phyloP scores from a whole-genome alignment of 2,797 vertebrate species.

The Menidia menidia region DNA sequence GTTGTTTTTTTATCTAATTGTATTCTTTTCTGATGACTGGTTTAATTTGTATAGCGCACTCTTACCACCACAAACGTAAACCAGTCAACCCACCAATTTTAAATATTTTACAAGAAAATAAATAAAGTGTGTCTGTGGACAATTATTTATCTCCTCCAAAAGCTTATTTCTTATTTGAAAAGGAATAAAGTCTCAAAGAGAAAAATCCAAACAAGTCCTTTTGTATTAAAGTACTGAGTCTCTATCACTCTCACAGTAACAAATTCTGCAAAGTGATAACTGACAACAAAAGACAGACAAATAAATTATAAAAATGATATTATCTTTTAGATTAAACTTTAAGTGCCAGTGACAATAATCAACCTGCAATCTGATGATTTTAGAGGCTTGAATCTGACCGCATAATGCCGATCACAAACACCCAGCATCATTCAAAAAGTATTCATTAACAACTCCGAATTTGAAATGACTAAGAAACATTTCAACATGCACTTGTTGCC shows the following conservation, averaged over 20 bases:
- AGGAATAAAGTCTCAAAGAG: too few relatives aligned
- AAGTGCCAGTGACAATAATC: neutral
- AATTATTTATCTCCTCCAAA: too few relatives aligned
- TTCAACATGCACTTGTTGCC: neutral
- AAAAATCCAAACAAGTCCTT: neutral
- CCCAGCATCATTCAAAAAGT: neutral
- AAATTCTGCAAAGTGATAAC: neutral
- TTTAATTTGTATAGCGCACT: too few relatives aligned
- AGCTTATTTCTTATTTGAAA: too few relatives aligned
- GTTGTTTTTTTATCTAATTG: too few relatives aligned
- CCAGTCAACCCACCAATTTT: too few relatives aligned
- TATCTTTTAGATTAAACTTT: neutral
- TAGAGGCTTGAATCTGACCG: neutral
- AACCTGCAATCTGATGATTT: slow-evolving; percentile 1
- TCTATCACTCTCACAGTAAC: neutral
- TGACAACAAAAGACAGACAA: neutral
- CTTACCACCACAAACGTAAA: too few relatives aligned
- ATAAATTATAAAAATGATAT: neutral
- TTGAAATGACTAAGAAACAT: neutral
- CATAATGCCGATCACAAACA: neutral
- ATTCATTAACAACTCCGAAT: neutral
- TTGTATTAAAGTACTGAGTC: neutral
- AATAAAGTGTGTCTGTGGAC: too few relatives aligned
- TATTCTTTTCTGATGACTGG: too few relatives aligned
- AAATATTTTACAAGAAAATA: too few relatives aligned